Base-by-base conservation (phyloP, 2,797 vertebrate species). In the Anguilla megastoma region DNA sequence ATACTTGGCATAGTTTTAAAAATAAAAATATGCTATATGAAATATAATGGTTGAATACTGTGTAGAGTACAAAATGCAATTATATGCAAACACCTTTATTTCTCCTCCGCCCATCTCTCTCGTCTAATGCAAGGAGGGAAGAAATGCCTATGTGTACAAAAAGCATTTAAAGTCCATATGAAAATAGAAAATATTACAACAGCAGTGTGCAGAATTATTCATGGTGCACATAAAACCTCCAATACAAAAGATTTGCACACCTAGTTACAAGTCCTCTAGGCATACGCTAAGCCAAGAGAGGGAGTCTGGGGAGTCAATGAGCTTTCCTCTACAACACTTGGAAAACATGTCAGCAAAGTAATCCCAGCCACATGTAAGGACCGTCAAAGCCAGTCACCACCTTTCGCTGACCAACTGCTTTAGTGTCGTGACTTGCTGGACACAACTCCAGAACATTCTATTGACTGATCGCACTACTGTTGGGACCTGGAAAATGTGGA, bases 181-280 rank as follows among this genome's bases (percentile, higher is more conserved):
- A 97, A 96, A 96, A 96, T 96, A 96, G 92, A 96, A 96, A 95
- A 96, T 95, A 95, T 95, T 92, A 95, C 95, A 96, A 93, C 93
- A 94, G 21, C 95, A 91, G 95, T 95, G 93, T 95, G 95, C 95
- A 95, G 88, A 91, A 86, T 90, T 94, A 90, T 93, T 92, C 89
- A 92, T 94, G 93, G 94, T 94, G 94, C 93, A 94, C 94, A 95
- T 93, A 94, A 93, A 90, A 41, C 33, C 92, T 84, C 93, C 89
- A 91, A 91, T 96, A 95, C 93, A 96, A 96, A 95, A 94, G 90
- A 93, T 91, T 91, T 82, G 94, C 54, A 92, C 90, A 91, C 92
- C 94, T 91, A 92, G 91, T 91, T 93, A 93, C 88, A 60, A 90
- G 88, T 89, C 91, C 92, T 93, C 91, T 84, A 45, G 88, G 82